Conservation (phyloP, 2,888 invertebrate species). For the Andrena camellia region DNA sequence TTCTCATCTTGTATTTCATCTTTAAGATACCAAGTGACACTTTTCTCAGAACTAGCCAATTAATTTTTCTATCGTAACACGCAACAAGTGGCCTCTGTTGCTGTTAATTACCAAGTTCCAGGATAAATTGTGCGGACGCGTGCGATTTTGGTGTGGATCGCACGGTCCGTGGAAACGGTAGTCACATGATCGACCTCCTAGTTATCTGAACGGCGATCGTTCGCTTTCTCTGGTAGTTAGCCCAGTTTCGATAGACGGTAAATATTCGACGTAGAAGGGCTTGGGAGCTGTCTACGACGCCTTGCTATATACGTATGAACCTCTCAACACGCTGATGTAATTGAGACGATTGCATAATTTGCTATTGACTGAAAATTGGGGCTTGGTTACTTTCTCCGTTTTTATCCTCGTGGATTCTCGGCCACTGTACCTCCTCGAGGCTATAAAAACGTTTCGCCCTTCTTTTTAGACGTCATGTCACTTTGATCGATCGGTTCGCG, state of each 20-base stretch:
- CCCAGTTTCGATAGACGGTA: slow-evolving; percentile 64
- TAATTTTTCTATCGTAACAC: slow-evolving; percentile 7
- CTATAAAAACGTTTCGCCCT: not conserved
- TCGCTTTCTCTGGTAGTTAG: slow-evolving; percentile 71
- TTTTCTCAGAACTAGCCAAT: slow-evolving; percentile 3
- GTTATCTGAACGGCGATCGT: slow-evolving; percentile 62
- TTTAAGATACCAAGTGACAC: not conserved
- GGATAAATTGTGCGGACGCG: slow-evolving; percentile 25
- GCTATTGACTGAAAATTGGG: slow-evolving; percentile 50
- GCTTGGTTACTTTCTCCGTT: slow-evolving; percentile 47
- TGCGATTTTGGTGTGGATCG: slow-evolving; percentile 41
- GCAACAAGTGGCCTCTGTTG: not conserved
- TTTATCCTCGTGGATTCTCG: slow-evolving; percentile 27
- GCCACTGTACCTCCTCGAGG: not conserved
- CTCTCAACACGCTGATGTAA: slow-evolving; percentile 52
- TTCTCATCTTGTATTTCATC: not conserved
- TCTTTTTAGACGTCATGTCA: not conserved
- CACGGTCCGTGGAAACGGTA: slow-evolving; percentile 46
- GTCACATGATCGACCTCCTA: slow-evolving; percentile 55
- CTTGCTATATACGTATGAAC: slow-evolving; percentile 31
- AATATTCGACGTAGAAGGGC: slow-evolving; percentile 62
- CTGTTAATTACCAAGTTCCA: slow-evolving; percentile 38
- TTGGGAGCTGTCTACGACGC: slow-evolving; percentile 39
- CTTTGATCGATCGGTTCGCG: not conserved
- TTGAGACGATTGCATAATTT: slow-evolving; percentile 59